Conservation (phyloP, 2,888 invertebrate genomes). For the Adelphocoris suturalis region DNA sequence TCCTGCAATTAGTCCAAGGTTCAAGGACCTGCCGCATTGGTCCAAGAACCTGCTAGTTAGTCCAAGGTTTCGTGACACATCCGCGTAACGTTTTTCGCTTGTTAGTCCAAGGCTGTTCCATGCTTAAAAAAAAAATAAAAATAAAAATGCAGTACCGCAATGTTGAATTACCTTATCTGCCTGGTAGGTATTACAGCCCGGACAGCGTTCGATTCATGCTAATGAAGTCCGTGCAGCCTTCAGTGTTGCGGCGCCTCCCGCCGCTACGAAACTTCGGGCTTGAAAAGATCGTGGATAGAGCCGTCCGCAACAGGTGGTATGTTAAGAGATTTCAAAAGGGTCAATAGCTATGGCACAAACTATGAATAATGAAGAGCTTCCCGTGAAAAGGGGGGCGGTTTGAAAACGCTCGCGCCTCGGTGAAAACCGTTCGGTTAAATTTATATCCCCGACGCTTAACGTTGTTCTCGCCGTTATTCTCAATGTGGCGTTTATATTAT, state of each 20-base stretch:
- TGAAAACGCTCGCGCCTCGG: conserved; percentile 2
- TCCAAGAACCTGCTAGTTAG: too few relatives aligned
- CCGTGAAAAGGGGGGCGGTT: not conserved
- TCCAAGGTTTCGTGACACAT: too few relatives aligned
- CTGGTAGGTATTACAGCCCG: not conserved
- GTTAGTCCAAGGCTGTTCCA: too few relatives aligned
- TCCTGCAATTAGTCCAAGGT: too few relatives aligned
- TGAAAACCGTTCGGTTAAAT: conserved; percentile 17
- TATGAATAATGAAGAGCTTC: conserved; percentile 57
- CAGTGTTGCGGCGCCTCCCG: not conserved
- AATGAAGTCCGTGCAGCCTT: not conserved
- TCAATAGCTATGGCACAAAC: conserved; percentile 58
- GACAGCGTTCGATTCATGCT: not conserved
- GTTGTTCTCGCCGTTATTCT: conserved; percentile 19
- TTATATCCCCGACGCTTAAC: conserved; percentile 31
- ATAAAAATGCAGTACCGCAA: too few relatives aligned
- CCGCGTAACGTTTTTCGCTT: too few relatives aligned
- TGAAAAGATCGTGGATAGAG: not conserved
- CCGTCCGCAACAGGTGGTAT: conserved; percentile 48
- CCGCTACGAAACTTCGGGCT: not conserved
- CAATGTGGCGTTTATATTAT: not conserved
- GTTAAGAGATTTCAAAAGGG: conserved; percentile 56
- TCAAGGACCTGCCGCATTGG: too few relatives aligned
- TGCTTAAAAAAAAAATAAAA: too few relatives aligned
- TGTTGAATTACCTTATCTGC: too few relatives aligned